Percentiles rank a stretch among this genome's conserved stretches.
Evolutionary conservation across 2,888 invertebrate genomes (phyloP).

Genomic region (Erebia aethiops): DNA sequence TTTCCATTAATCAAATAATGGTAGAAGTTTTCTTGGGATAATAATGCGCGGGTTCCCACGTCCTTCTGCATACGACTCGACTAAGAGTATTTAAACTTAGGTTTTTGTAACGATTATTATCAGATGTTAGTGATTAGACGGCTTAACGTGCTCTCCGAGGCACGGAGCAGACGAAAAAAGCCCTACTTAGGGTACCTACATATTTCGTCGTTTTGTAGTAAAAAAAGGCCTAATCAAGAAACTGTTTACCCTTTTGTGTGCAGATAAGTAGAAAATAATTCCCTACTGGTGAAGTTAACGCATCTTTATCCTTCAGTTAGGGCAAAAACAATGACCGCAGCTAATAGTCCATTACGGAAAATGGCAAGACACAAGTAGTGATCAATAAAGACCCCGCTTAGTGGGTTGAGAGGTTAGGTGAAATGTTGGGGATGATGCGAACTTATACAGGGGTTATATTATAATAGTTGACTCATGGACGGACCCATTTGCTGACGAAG

Average conservation of each 20-base stretch:
- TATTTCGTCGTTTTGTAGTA: neutral
- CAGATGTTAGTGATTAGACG: too few relatives aligned
- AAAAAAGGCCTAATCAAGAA: neutral
- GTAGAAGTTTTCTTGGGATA: too few relatives aligned
- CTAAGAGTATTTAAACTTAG: too few relatives aligned
- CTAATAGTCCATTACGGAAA: constrained; percentile 70
- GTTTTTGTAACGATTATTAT: too few relatives aligned
- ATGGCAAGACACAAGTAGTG: constrained; percentile 74
- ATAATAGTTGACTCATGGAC: constrained; percentile 54
- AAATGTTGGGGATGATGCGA: constrained; percentile 57
- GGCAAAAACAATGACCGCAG: constrained; percentile 64
- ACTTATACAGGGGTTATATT: constrained; percentile 58
- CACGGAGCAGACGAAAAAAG: too few relatives aligned
- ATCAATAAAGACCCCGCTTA: constrained; percentile 65
- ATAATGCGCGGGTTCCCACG: too few relatives aligned
- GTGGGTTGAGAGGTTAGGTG: constrained; percentile 56
- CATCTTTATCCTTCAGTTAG: constrained; percentile 57
- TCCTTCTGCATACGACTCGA: too few relatives aligned
- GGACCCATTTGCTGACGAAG: neutral
- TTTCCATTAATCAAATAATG: too few relatives aligned
- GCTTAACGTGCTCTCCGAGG: too few relatives aligned
- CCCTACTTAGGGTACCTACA: too few relatives aligned
- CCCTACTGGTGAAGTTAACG: constrained; percentile 40
- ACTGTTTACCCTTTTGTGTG: neutral
- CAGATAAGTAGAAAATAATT: constrained; percentile 14